Evolutionary conservation across 1,140 invertebrate genomes (phyloP), one percentile per base, ranked within the genome.

Genomic region (Nilaparvata lugens): DNA sequence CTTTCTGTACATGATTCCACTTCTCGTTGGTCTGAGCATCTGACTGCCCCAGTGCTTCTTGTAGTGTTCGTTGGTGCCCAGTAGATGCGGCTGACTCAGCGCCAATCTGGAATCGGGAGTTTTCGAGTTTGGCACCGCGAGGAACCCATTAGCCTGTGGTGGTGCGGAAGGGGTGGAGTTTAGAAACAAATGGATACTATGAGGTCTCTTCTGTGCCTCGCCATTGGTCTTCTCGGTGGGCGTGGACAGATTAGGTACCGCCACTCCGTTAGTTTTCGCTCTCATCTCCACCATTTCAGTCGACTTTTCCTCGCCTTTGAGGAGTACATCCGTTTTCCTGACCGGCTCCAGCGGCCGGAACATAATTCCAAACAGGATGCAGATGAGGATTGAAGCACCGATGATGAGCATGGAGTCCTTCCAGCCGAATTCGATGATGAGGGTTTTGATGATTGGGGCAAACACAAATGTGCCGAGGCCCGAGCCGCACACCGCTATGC

Each of bases 401-500:
- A 91, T 84, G 23, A 96, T 86, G 0, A 93, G 72, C 7, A 61
- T 55, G 0, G 90, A 78, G 1, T 82, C 84, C 54, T 84, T 76
- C 86, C 87, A 90, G 54, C 81, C 88, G 18, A 67, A 70, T 0
- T 70, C 64, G 9, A 58, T 43, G 13, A 91, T 80, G 7, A 93
- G 73, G 45, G 71, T 72, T 61, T 83, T 79, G n/a, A 84, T 85
- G 2, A 92, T 74, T 0, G 90, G 89, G 1, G 91, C 86, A 68
- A 93, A 87, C 2, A 92, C 71, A 69, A 93, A 87, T 14, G 89
- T 93, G 16, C 91, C 91, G 14, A 95, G 78, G 3, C 91, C 91
- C 4, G 93, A 95, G 2, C 94, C 95, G 68, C 93, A 96, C 0
- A 97, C 93, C 0, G 94, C 94, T 23, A 98, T 95, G 2, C 89